Base-by-base conservation (phyloP, 2,888 invertebrate species). In the Leptarthrus brevirostris region DNA sequence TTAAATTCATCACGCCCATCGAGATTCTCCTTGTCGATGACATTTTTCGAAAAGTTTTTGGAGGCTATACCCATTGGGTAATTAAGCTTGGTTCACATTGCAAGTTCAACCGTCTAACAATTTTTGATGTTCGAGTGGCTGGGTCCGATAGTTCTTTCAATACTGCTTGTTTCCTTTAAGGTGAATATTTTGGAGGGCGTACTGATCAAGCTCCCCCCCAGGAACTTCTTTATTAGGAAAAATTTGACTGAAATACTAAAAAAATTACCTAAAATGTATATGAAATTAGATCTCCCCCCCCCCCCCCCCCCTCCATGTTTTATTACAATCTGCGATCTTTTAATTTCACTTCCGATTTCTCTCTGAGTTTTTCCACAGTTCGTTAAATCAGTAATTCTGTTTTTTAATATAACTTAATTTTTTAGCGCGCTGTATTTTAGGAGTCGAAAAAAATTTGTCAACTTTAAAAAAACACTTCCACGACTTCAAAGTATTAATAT, bases 1-100 rank as follows among this genome's bases (percentile, higher is more conserved):
- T 66, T 52, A 52, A 72, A 71, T 54, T 73, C 74, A 73, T 72
- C 73, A 6, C 70, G 44, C 36, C 70, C 74, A 73, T 74, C 73
- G 12, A 76, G 22, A 70, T 74, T 74, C 30, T 30, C 74, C 47
- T 52, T 54, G 18, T 74, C 69, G 30, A 24, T 73, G 44, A 53
- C 22, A 53, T 53, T 53, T 53, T 36, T 22, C 40, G 22, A 24
- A 72, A 72, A 56, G 5, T 16, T 36, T 72, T 54, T 54, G 18
- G 56, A 72, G n/a, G 0, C 10, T 47, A 5, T n/a, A 14, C n/a
- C 47, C 5, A 47, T 47, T 14, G 10, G 10, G n/a, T 47, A 47
- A 47, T 14, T 14, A n/a, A 47, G 14, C 47, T 47, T 1, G 47
- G 16, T n/a, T n/a, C 16, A 2, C 47, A 47, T 14, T 16, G n/a